Base-by-base conservation (phyloP, 2,113 vertebrate species). In the Corythornis cristatus region DNA sequence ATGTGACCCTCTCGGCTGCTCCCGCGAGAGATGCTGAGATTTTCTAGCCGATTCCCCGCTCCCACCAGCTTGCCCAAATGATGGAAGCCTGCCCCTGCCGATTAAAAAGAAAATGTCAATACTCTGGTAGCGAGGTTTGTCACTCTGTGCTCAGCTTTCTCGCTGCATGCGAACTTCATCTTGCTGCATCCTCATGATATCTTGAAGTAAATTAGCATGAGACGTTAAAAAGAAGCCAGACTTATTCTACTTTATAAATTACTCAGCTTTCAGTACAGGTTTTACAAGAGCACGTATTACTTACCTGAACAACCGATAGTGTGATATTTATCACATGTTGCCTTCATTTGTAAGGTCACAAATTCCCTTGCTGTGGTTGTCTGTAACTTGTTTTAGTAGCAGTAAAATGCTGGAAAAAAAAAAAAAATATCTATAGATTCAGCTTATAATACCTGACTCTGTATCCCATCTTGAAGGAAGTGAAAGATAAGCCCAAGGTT, bases 131-230 rank as follows among this genome's bases (percentile, higher is more conserved):
- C 37, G 37, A 37, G 37, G 37, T 37, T 11, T 37, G 37, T 37
- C 37, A 37, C 10, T 37, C 37, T 37, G 37, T 37, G 37, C 37
- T 37, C 37, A 37, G 10, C 37, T 37, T 37, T 37, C 37, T 37
- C 37, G 37, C 37, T 37, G 37, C 37, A 37, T 37, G 37, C 10
- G 37, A 37, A 37, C 37, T 37, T 37, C 37, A 37, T 37, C 37
- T 37, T 37, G 37, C 9, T 37, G 37, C 37, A 37, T 93, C 91
- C 72, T 83, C 71, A 81, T 77, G 90, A 94, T 97, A 97, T 97
- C 94, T 96, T 88, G 95, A 92, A 95, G 88, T 96, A 96, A 98
- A 97, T 97, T 96, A 96, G 89, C 74, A 97, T 84, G 92, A 76
- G 40, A 88, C 74, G 86, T 72, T 91, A 96, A 93, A 96, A 93